Conservation (phyloP, 2,888 invertebrate genomes). For the Mechanitis messenoides region DNA sequence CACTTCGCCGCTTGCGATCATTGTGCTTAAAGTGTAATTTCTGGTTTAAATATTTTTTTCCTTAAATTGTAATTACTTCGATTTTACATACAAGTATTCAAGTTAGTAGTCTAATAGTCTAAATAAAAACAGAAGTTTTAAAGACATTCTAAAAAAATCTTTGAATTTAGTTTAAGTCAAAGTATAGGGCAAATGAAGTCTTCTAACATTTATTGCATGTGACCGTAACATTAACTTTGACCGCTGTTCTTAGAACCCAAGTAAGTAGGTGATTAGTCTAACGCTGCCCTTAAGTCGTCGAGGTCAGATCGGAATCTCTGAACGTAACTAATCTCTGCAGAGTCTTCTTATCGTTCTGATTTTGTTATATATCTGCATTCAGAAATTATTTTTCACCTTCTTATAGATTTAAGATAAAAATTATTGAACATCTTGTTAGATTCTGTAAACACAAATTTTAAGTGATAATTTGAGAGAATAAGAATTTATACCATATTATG, state of each 20-base stretch:
- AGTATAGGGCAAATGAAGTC: slow-evolving; percentile 1
- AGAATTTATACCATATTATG: too few species aligned
- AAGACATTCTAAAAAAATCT: background rate
- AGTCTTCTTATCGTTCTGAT: slow-evolving; percentile 2
- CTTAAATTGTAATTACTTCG: background rate
- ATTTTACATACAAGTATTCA: too few species aligned
- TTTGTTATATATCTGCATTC: background rate
- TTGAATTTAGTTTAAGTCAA: background rate
- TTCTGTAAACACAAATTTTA: too few species aligned
- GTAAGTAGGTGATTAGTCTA: slow-evolving; percentile 6
- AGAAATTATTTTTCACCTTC: background rate
- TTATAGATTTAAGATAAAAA: too few species aligned
- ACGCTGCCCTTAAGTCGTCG: background rate
- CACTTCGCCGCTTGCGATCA: slow-evolving; percentile 19
- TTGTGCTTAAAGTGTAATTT: slow-evolving; percentile 7
- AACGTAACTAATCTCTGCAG: slow-evolving; percentile 6
- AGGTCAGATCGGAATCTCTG: slow-evolving; percentile 4
- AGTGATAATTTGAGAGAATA: too few species aligned
- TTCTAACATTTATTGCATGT: slow-evolving; percentile 6
- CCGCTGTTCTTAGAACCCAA: slow-evolving; percentile 1
- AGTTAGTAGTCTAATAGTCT: too few species aligned
- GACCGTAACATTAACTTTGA: slow-evolving; percentile 8
- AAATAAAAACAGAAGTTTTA: too few species aligned
- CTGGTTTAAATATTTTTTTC: background rate
- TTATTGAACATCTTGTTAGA: too few species aligned